Conservation (phyloP, 2,797 vertebrate genomes). For the Otus scops region DNA sequence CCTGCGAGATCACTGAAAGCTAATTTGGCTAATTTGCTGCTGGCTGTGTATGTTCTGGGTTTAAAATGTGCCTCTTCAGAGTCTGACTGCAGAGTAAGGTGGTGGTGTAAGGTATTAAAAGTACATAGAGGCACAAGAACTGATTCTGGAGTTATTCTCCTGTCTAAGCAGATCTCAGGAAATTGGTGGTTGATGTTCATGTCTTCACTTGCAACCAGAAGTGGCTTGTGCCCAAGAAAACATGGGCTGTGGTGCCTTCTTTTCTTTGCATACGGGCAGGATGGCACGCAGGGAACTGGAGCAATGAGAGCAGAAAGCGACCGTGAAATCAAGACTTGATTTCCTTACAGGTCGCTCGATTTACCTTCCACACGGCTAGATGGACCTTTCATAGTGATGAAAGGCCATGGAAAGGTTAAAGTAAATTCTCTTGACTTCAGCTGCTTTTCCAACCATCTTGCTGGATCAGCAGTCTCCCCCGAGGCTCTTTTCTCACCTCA, state of each 20-base stretch:
- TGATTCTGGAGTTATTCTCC: neutral
- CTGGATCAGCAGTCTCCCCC: neutral
- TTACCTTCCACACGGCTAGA: neutral
- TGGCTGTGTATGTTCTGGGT: neutral
- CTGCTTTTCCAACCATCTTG: neutral
- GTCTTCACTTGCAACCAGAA: neutral
- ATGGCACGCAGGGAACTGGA: neutral
- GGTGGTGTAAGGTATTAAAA: neutral
- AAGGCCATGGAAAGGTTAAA: neutral
- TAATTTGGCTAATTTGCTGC: neutral
- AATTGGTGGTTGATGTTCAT: neutral
- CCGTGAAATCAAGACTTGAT: neutral
- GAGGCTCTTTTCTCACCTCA: neutral
- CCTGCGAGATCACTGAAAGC: neutral
- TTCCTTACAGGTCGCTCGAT: rapidly evolving
- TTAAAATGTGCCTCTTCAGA: neutral
- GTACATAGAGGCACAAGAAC: neutral
- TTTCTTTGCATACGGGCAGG: rapidly evolving
- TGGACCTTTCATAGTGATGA: neutral
- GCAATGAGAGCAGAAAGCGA: neutral
- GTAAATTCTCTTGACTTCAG: neutral
- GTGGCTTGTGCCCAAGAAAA: neutral
- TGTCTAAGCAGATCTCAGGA: neutral
- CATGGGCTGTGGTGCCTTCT: rapidly evolving
- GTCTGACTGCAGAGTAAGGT: neutral